Evolutionary conservation across 2,888 invertebrate genomes (phyloP), one percentile per base, ranked within the genome.

Genomic region (Lucinisca nassula): DNA sequence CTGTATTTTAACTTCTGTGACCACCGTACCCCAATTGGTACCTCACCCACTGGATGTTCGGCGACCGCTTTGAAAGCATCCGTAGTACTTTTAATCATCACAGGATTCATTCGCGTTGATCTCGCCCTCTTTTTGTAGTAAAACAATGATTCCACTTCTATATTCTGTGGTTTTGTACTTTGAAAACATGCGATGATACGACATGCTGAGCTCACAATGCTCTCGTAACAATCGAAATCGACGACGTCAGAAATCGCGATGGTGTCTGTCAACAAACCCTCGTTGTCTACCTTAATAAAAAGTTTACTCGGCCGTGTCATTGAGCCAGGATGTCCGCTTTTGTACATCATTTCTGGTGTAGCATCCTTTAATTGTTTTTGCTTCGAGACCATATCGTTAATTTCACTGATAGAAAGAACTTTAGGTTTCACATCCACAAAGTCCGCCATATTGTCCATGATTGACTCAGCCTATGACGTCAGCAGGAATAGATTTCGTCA

Each of bases 141-240:
- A 74, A 82, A 90, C 61, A 90, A 32, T 8, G 55, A 27, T 10
- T 32, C 35, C 0, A 88, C 73, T 30, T 49, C n/a, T 1, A 90
- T 73, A 27, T 78, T 49, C n/a, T 76, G 49, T 35, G 82, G 70
- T n/a, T 76, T 32, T n/a, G 72, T 45, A 55, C 82, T 49, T 35
- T 79, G 49, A 73, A 82, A 86, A 24, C 40, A 61, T 0, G 84
- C 78, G 10, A 90, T 70, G 14, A 88, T 77, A 38, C 84, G 81
- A 35, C 74, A 67, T 55, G 84, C 84, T 82, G 90, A 90, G 77
- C 70, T 86, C 79, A 84, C 79, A 78, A 90, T 86, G 74, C 88
- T 90, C 79, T 90, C 90, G 84, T 88, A 84, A 79, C 88, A 84
- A 82, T 88, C 88, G 67, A 90, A 90, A 79, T 88, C 85, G 32